Percentiles rank a stretch among this genome's conserved stretches.
Conservation (phyloP, 2,797 vertebrate species). For the Dicrostonyx torquatus region DNA sequence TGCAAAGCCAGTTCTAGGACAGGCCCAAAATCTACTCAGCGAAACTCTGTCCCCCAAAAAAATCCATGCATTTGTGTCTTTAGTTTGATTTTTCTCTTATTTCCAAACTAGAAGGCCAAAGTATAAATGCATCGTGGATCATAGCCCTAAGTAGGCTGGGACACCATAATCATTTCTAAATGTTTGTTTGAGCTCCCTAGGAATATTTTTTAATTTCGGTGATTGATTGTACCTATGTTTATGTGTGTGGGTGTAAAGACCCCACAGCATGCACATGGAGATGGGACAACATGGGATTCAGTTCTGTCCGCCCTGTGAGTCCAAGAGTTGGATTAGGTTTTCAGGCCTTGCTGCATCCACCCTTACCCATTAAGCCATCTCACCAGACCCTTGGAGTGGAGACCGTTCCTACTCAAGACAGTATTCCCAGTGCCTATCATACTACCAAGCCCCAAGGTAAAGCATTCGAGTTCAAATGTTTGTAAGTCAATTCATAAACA, state of each 20-base stretch:
- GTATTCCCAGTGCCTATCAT: neutral
- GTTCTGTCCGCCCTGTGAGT: neutral
- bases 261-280: neutral
- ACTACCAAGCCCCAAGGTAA: neutral
- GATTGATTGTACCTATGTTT: neutral
- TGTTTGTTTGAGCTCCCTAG: neutral
- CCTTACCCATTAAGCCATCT: neutral
- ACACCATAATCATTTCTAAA: neutral
- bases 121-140: neutral
- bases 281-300: neutral
- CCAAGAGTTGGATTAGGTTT: neutral
- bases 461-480: neutral
- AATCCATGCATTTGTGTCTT: neutral
- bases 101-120: slow-evolving; percentile 5
- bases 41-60: no score
- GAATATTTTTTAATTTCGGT: neutral
- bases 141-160: neutral
- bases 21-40: no score
- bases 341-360: neutral
- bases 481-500: neutral
- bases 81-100: neutral
- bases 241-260: neutral
- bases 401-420: neutral
- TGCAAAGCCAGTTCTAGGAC: no score
- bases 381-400: neutral